Base-by-base conservation (phyloP, 2,797 vertebrate genomes). In the Lithobates pipiens region DNA sequence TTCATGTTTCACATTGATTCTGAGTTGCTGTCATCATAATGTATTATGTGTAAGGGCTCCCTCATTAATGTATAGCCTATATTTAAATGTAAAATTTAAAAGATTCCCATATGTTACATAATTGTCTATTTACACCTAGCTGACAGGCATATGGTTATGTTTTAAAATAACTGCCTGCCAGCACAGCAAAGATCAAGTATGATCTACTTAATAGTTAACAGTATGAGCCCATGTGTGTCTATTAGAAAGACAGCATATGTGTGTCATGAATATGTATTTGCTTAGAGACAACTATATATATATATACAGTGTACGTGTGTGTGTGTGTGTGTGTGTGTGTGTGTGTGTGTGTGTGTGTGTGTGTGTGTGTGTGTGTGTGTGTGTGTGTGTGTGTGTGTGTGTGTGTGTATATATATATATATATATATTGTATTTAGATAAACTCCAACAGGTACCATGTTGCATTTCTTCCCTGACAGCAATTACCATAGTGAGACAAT, bases 41-140 rank as follows among this genome's bases (percentile, higher is more conserved):
- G 7, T 61, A 23, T 67, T 13, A 67, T 4, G 13, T 29, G 25
- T 25, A 3, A 65, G 65, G 27, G 11, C 11, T 67, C 15, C 61
- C 65, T 67, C 11, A 25, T 67, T 67, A n/a, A 67, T 67, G 25
- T 27, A 67, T 67, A 11, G 10, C 10, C 65, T 67, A 67, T 67
- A 29, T 61, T 61, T 23, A 18, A 61, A n/a, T 61, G 6, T 13
- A 27, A 32, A 77, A 61, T 80, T 46, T 29, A 27, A 78, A 50
- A 25, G 10, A 69, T 42, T 70, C 27, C 63, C 77, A 69, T 80
- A 50, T 50, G 65, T 69, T 80, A 80, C 11, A 23, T 69, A 42
- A 36, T 32, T 42, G 25, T 34, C 63, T 80, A 39, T 80, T 80
- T 80, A 32, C 16, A 46, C 63, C 34, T 29, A 23, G 21, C 63